Percentiles rank a stretch among this genome's conserved stretches.
Evolutionary conservation across 2,797 vertebrate species (phyloP).

Genomic region (Acanthurus tractus): DNA sequence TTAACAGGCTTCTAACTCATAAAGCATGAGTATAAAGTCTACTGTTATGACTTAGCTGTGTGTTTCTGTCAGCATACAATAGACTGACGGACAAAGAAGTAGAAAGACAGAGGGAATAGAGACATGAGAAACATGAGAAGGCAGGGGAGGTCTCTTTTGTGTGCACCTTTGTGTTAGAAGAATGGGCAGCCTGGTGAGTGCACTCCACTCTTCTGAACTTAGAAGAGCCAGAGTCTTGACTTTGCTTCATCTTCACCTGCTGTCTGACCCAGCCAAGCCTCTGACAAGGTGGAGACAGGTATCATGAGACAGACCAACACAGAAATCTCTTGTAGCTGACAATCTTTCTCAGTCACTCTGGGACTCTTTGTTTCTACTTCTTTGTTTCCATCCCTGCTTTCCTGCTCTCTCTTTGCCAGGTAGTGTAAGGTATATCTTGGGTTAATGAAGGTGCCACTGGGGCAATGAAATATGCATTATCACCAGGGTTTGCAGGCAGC

Average conservation of each 20-base stretch:
- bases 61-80: conserved; percentile 17
- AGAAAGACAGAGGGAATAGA: conserved; percentile 12
- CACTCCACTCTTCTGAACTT: conserved; percentile 1
- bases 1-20: conserved; percentile 29
- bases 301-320: conserved; percentile 16
- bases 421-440: conserved; percentile 45
- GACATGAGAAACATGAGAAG: conserved; percentile 42
- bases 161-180: conserved; percentile 30
- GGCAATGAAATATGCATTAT: conserved; percentile 60
- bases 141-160: conserved; percentile 29
- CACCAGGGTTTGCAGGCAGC: conserved; percentile 33
- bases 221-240: conserved; percentile 27
- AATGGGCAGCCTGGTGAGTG: conserved; percentile 45
- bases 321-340: conserved; percentile 15
- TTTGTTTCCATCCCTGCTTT: conserved; percentile 30
- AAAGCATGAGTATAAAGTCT: conserved; percentile 53
- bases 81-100: not conserved
- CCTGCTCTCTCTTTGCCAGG: conserved; percentile 75
- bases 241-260: conserved; percentile 29
- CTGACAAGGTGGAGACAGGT: conserved; percentile 45
- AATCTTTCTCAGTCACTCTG: conserved; percentile 40
- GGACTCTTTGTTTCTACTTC: conserved; percentile 25
- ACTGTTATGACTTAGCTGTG: conserved; percentile 2
- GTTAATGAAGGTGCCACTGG: conserved; percentile 45
- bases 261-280: conserved; percentile 18